phyloP scores from a whole-genome alignment of 2,888 invertebrate genomes.

The Lycophotia porphyrea region DNA sequence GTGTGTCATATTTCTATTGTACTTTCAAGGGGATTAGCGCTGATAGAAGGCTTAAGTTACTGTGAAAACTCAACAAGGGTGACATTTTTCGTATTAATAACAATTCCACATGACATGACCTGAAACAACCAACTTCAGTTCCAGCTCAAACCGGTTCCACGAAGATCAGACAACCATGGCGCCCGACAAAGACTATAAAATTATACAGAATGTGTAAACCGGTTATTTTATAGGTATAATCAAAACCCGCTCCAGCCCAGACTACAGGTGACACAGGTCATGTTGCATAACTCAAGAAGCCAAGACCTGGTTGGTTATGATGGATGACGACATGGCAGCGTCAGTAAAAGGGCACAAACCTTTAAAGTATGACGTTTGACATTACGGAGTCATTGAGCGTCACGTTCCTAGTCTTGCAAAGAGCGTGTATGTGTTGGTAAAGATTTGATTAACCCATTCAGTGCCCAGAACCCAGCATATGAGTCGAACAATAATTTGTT shows the following conservation, averaged over 20 bases:
- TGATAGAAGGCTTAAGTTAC: not conserved
- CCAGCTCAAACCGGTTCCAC: conserved; percentile 10
- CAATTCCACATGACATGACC: not conserved
- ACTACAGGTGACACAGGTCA: conserved; percentile 41
- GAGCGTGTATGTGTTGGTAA: not conserved
- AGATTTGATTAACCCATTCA: not conserved
- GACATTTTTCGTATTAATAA: not conserved
- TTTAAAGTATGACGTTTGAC: conserved; percentile 34
- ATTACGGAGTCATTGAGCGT: conserved; percentile 41
- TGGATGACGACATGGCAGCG: conserved; percentile 32
- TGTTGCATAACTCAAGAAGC: conserved; percentile 36
- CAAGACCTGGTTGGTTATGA: conserved; percentile 41
- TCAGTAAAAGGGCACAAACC: conserved; percentile 47
- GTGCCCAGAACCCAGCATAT: too few relatives aligned
- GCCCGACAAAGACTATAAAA: not conserved
- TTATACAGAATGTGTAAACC: not conserved
- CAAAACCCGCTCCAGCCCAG: not conserved
- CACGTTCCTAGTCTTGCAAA: conserved; percentile 37
- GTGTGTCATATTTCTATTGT: too few relatives aligned
- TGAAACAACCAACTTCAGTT: not conserved
- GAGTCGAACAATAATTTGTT: too few relatives aligned
- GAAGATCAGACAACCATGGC: conserved; percentile 15
- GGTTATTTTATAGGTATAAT: conserved; percentile 20
- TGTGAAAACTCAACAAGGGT: not conserved
- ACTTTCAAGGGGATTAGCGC: too few relatives aligned